Base-by-base conservation (phyloP, 2,113 vertebrate species). In the Vidua macroura region DNA sequence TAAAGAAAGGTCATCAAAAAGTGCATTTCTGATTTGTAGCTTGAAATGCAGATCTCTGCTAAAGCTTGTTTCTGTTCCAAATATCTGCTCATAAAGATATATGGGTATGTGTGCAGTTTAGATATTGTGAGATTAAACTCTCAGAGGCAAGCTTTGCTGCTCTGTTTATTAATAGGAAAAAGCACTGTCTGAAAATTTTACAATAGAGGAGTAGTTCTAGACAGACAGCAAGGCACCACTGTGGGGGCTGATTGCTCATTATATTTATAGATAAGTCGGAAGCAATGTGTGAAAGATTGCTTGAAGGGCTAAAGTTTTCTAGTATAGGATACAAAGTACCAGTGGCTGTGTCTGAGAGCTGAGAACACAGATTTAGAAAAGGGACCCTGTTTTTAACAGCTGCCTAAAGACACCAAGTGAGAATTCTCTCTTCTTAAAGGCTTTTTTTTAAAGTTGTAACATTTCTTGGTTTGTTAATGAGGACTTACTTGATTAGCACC, bases 201-300 rank as follows among this genome's bases (percentile, higher is more conserved):
- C 67, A 90, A 69, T 81, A 55, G 93, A 55, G 88, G 83, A 97
- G 93, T 83, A 82, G 95, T 76, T 96, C 83, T 88, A 90, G 95
- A 95, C 91, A 98, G 97, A 98, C 96, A 97, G 81, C 21, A 75
- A 97, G 98, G 97, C 97, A 97, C 97, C 98, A 90, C 93, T 22
- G 22, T 49, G 76, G 92, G 66, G 97, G 77, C 86, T 80, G 90
- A 48, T 73, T 96, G 92, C 94, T 96, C 77, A 52, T 97, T 95
- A 88, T 77, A 59, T 85, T 93, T 94, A 35, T 72, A 92, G 93
- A 95, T 96, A 95, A 93, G 79, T 64, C 30, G 81, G 91, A 80
- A 73, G 72, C 81, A 75, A 90, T 23, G 37, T 93, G 92, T 82
- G 93, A 95, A 96, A 76, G 35, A 37, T 44, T 30, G 87, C 95